These are phyloP conservation scores for Pampus argenteus DNA, from an alignment of 2,797 vertebrate genomes.

Conservation along the genomic window DNA sequence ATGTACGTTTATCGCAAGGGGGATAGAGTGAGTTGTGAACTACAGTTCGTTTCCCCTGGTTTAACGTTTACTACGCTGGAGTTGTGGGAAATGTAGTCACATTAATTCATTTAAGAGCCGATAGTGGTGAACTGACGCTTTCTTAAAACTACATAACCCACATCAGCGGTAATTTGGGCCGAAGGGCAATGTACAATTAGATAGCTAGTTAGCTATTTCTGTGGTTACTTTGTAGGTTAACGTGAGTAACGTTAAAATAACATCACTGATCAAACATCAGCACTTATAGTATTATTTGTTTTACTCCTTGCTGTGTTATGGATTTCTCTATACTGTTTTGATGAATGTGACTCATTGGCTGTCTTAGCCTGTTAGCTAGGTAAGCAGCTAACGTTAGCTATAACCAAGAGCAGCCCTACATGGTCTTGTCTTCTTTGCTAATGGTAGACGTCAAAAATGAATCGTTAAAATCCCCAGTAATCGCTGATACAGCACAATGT, in stretches of 20 bases:
- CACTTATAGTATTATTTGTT: not conserved
- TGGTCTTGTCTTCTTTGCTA: not conserved
- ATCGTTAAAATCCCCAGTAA: not conserved
- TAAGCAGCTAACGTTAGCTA: constrained; percentile 47
- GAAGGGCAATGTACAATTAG: constrained; percentile 65
- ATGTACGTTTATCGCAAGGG: accelerated
- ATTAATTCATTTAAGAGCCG: accelerated
- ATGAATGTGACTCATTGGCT: not conserved
- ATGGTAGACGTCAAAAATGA: not conserved
- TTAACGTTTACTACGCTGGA: accelerated
- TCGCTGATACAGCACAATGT: accelerated
- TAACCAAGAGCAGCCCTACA: constrained; percentile 9
- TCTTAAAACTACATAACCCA: constrained; percentile 80
- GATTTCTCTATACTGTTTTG: not conserved
- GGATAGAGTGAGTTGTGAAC: constrained; percentile 31
- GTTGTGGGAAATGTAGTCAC: constrained; percentile 69
- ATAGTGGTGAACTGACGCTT: not conserved
- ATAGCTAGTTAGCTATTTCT: constrained; percentile 55
- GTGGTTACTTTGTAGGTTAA: constrained; percentile 56
- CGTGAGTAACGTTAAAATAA: constrained; percentile 22
- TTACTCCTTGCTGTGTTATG: not conserved
- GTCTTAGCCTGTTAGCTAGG: constrained; percentile 29
- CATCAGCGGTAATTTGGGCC: constrained; percentile 30
- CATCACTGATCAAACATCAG: not conserved
- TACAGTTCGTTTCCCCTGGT: constrained; percentile 55